Evolutionary conservation across 1,140 invertebrate species (phyloP).

Genomic region (Scaptomyza graminum): DNA sequence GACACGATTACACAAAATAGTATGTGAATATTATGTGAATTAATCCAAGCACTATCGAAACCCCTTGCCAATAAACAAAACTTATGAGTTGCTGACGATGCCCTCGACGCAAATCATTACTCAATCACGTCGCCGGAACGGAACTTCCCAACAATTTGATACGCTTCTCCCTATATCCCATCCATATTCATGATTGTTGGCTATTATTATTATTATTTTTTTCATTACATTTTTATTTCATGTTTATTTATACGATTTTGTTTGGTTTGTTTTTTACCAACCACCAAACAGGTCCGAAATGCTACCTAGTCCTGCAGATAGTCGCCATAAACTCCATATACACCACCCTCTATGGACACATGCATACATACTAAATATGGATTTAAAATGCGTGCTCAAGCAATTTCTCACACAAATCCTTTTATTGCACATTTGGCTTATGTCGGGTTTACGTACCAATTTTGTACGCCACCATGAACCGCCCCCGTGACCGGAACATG

Average conservation of each 20-base stretch:
- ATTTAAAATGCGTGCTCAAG: slow-evolving; percentile 78
- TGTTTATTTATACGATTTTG: slow-evolving; percentile 55
- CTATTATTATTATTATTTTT: slow-evolving; percentile 4
- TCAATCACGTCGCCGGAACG: slow-evolving; percentile 43
- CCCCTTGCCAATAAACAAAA: not conserved
- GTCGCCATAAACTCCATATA: not conserved
- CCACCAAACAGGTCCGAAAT: not conserved
- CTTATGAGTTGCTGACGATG: not conserved
- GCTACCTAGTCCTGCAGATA: slow-evolving; percentile 4
- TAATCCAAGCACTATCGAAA: no score
- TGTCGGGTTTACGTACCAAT: slow-evolving; percentile 68
- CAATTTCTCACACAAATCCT: slow-evolving; percentile 80
- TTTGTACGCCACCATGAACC: slow-evolving; percentile 42
- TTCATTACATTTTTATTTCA: slow-evolving; percentile 61
- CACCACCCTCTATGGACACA: slow-evolving; percentile 37
- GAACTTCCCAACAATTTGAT: slow-evolving; percentile 50
- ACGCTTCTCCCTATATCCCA: slow-evolving; percentile 6
- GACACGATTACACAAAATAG: no score
- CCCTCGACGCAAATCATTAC: slow-evolving; percentile 49
- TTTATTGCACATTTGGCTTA: slow-evolving; percentile 81
- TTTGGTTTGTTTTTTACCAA: not conserved
- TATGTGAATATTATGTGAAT: no score
- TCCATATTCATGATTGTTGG: no score
- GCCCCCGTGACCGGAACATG: slow-evolving; percentile 1
- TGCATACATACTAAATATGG: slow-evolving; percentile 69